These are phyloP conservation scores for Campoplex capitator DNA, from an alignment of 2,888 invertebrate species.

Conservation along the genomic window DNA sequence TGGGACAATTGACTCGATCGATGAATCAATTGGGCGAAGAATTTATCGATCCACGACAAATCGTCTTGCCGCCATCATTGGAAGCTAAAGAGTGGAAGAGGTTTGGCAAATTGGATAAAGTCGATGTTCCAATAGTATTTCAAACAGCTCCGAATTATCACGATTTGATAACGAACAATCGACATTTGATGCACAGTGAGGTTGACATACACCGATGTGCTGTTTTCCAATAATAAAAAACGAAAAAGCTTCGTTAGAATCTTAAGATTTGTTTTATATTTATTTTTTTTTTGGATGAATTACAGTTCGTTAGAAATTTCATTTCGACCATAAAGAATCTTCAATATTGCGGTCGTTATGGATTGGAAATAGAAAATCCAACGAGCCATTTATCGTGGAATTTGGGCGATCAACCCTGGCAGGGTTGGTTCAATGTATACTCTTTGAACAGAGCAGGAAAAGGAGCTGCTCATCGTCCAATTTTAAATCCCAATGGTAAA, in stretches of 20 bases:
- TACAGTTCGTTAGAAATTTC: slow-evolving; percentile 82
- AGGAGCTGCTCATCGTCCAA: slow-evolving; percentile 80
- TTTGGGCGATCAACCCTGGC: slow-evolving; percentile 80
- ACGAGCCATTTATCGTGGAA: slow-evolving; percentile 79
- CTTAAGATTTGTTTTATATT: neutral
- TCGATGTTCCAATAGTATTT: slow-evolving; percentile 65
- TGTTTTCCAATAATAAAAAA: neutral
- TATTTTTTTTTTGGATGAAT: neutral
- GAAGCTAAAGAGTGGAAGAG: slow-evolving; percentile 73
- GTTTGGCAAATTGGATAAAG: slow-evolving; percentile 68
- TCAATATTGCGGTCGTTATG: slow-evolving; percentile 81
- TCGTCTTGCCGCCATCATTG: slow-evolving; percentile 73
- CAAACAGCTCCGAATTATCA: slow-evolving; percentile 73
- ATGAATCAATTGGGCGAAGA: slow-evolving; percentile 51
- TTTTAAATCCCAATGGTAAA: slow-evolving; percentile 81
- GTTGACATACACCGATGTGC: slow-evolving; percentile 49
- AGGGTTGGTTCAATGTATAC: slow-evolving; percentile 85
- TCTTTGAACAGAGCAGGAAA: slow-evolving; percentile 84
- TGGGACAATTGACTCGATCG: neutral
- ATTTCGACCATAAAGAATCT: slow-evolving; percentile 83
- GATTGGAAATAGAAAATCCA: slow-evolving; percentile 78
- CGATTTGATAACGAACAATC: slow-evolving; percentile 82
- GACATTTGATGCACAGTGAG: slow-evolving; percentile 83
- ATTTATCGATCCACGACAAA: slow-evolving; percentile 71
- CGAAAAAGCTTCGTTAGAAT: neutral